Percentiles rank a stretch among this genome's conserved stretches.
These are phyloP conservation scores for Drosophila mayaguana DNA, from an alignment of 2,888 invertebrate species.

Conservation along the genomic window DNA sequence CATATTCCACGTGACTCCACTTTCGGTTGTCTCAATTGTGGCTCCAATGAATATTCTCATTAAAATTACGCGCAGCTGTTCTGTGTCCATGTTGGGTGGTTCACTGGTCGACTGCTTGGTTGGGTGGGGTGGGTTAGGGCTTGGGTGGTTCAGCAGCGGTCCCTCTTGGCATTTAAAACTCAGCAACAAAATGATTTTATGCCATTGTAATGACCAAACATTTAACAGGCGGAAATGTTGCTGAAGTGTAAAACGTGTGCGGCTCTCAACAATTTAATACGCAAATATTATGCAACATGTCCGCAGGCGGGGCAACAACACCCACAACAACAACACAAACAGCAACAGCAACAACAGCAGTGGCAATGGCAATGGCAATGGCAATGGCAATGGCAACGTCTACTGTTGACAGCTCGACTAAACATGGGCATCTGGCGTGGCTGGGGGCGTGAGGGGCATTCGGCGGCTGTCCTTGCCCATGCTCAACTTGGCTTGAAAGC, in stretches of 20 bases:
- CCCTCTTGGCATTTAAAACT: conserved; percentile 55
- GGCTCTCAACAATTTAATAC: conserved; percentile 50
- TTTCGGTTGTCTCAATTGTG: conserved; percentile 64
- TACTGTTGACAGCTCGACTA: conserved; percentile 41
- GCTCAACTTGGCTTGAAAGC: conserved; percentile 48
- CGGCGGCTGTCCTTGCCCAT: conserved; percentile 32
- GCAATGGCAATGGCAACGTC: conserved; percentile 5
- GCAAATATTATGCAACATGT: conserved; percentile 59
- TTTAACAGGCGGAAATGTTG: conserved; percentile 71
- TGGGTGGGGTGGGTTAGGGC: no score
- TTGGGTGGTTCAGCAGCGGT: neutral
- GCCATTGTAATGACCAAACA: conserved; percentile 69
- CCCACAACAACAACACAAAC: conserved; percentile 10
- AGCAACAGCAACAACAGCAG: conserved; percentile 4
- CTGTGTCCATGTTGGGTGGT: conserved; percentile 32
- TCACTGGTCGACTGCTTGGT: neutral
- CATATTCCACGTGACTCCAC: conserved; percentile 46
- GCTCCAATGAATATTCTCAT: conserved; percentile 74
- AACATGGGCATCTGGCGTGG: conserved; percentile 6
- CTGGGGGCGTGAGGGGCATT: neutral
- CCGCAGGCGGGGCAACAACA: conserved; percentile 12
- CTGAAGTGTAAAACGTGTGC: conserved; percentile 71
- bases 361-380: neutral
- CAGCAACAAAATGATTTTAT: conserved; percentile 68
- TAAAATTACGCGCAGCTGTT: conserved; percentile 72